Base-by-base conservation (phyloP, 2,888 invertebrate genomes). In the Acrobasis consociella region DNA sequence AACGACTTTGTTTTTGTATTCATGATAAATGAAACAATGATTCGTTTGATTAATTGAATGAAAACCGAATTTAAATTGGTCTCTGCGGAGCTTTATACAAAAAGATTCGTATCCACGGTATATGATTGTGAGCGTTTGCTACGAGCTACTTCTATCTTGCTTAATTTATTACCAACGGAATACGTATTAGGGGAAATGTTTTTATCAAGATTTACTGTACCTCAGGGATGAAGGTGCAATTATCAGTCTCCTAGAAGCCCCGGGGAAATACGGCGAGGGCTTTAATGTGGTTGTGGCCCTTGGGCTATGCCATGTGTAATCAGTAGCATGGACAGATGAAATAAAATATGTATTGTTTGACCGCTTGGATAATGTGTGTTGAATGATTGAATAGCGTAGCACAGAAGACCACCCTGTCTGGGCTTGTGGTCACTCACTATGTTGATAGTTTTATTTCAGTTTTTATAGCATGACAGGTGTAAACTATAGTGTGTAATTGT, bases 131-230 rank as follows among this genome's bases (percentile, higher is more conserved):
- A 17, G 42, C 37, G 55, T 55, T 56, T 56, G 10, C 42, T 46
- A 13, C 22, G 16, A 42, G 17, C 7, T 22, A 42, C 13, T 42
- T 56, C 13, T 37, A 9, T 16, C 70, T 69, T 70, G 74, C 74
- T 75, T 79, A 76, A 82, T 82, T 77, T 81, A 84, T 83, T 77
- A 76, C 74, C 74, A 67, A 69, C 72, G 67, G 71, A 66, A 74
- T 70, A 71, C 67, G 73, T 71, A 75, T 77, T 76, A 71, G 66
- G 69, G 78, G 76, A 63, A 58, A 11, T 70, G 68, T 74, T 81
- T 61, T 87, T 86, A 91, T 90, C 86, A 83, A 87, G 89, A 91
- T 89, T 86, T 86, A 91, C 75, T 82, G 77, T 75, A 82, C 82
- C 80, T 79, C 67, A 65, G 85, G 84, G 87, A 78, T 74, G 70